Conservation (phyloP, 2,888 invertebrate species). For the Nomada flava region DNA sequence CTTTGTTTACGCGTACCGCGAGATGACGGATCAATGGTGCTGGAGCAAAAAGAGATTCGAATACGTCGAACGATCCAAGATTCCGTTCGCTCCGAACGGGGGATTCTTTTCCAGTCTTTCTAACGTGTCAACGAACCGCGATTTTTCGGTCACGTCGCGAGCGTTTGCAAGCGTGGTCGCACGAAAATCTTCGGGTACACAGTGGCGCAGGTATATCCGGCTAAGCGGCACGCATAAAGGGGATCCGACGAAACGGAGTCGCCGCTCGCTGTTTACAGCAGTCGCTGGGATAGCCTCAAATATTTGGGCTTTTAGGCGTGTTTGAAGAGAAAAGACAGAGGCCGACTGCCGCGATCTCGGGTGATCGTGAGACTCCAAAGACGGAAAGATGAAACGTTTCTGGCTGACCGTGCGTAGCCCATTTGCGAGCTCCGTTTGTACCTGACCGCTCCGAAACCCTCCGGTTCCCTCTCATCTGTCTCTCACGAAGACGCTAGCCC, state of each 20-base stretch:
- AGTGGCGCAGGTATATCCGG: conserved; percentile 14
- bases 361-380: conserved; percentile 39
- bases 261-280: conserved; percentile 74
- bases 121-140: conserved; percentile 47
- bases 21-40: conserved; percentile 10
- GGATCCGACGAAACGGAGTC: conserved; percentile 36
- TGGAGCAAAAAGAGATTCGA: conserved; percentile 20
- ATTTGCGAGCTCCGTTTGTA: conserved; percentile 37
- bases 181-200: conserved; percentile 15
- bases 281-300: conserved; percentile 77
- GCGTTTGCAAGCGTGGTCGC: conserved; percentile 21
- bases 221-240: conserved; percentile 30
- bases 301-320: conserved; percentile 82
- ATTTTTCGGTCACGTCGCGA: conserved; percentile 26
- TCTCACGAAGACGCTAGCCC: background rate
- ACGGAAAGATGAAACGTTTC: conserved; percentile 73
- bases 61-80: conserved; percentile 1
- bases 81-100: conserved; percentile 20
- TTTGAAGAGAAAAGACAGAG: conserved; percentile 74
- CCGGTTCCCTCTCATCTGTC: background rate
- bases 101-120: too few relatives aligned
- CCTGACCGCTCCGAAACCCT: conserved; percentile 33
- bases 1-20: conserved; percentile 49
- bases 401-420: conserved; percentile 38
- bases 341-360: conserved; percentile 63